Conservation (phyloP, 92 coral and sea anemone species). For the Anthopleura xanthogrammica region DNA sequence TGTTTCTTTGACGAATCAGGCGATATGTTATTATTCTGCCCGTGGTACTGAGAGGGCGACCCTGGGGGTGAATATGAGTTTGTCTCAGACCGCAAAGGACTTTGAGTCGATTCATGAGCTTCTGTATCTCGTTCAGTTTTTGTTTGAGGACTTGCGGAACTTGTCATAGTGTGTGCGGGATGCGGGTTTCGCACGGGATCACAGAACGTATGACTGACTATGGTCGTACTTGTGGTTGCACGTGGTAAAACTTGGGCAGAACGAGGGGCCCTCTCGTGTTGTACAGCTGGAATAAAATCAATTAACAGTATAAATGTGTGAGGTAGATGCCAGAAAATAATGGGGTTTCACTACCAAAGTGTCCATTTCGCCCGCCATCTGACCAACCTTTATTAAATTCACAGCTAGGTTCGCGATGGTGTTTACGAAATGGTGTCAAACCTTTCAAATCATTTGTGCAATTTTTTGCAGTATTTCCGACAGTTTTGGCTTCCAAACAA, state of each 20-base stretch:
- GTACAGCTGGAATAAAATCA: constrained; percentile 73
- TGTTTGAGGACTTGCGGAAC: constrained; percentile 23
- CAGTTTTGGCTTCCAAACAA: not conserved
- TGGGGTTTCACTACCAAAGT: not conserved
- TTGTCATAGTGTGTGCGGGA: constrained; percentile 23
- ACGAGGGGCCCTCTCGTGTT: constrained; percentile 98
- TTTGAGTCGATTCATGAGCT: constrained; percentile 16
- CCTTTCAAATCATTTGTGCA: not conserved
- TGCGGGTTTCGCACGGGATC: constrained; percentile 35
- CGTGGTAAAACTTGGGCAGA: constrained; percentile 78
- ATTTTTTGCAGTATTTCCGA: not conserved
- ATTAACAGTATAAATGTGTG: not conserved
- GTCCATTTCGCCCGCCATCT: not conserved
- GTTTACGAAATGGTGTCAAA: not conserved
- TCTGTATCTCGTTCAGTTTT: constrained; percentile 24
- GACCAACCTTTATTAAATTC: not conserved
- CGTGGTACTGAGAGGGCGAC: constrained; percentile 63
- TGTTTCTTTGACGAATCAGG: constrained; percentile 88
- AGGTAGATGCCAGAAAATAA: too few relatives aligned
- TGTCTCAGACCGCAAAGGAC: constrained; percentile 39
- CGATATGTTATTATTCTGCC: constrained; percentile 80
- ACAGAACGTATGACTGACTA: constrained; percentile 47
- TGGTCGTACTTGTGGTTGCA: constrained; percentile 38
- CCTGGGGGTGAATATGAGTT: constrained; percentile 54
- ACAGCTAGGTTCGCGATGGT: not conserved